Conservation (phyloP, 2,888 invertebrate species). For the Plusia festucae region DNA sequence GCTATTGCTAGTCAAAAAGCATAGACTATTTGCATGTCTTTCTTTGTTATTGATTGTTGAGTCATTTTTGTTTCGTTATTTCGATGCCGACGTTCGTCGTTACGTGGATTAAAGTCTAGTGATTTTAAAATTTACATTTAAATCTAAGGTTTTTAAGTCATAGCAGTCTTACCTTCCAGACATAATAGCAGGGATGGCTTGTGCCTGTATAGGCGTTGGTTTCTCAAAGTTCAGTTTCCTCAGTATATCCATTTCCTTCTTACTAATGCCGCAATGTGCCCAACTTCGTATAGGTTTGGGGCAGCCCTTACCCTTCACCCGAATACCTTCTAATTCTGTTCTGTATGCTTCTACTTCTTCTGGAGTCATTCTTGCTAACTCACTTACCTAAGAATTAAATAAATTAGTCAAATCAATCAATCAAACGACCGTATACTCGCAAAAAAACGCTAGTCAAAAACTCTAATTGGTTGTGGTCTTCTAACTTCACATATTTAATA, state of each 20-base stretch:
- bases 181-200: slow-evolving; percentile 99
- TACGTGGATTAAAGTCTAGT: too few relatives aligned
- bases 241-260: slow-evolving; percentile 97
- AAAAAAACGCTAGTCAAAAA: too few relatives aligned
- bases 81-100: too few relatives aligned
- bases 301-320: slow-evolving; percentile 98
- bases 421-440: too few relatives aligned
- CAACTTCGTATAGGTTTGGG: slow-evolving; percentile 98
- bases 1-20: too few relatives aligned
- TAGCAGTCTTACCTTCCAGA: slow-evolving; percentile 91
- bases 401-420: too few relatives aligned
- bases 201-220: slow-evolving; percentile 99
- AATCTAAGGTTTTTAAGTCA: neutral
- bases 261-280: slow-evolving; percentile 99
- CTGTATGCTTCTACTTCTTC: slow-evolving; percentile 96
- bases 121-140: too few relatives aligned
- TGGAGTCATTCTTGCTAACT: slow-evolving; percentile 96
- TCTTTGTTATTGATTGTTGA: too few relatives aligned
- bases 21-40: too few relatives aligned
- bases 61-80: too few relatives aligned
- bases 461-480: too few relatives aligned
- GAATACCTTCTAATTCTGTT: slow-evolving; percentile 97
- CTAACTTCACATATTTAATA: too few relatives aligned
- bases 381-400: slow-evolving; percentile 93
- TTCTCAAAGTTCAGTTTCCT: slow-evolving; percentile 97